Base-by-base conservation (phyloP, 92 coral and sea anemone species). In the Actinostola sp. region DNA sequence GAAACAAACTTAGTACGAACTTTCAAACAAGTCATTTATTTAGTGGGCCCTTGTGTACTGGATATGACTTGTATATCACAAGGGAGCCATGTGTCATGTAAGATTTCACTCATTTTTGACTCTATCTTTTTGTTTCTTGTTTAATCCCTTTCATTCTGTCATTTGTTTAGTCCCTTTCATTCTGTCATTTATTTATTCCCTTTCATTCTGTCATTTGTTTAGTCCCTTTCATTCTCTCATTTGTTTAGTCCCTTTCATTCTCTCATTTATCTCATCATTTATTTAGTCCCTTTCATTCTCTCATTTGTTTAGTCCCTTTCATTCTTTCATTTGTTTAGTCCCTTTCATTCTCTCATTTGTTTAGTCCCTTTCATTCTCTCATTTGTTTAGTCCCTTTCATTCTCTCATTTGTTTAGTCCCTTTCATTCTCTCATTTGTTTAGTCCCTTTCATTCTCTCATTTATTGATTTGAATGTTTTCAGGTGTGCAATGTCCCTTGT, bases 401-500 rank as follows among this genome's bases (percentile, higher is more conserved):
- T 9, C 54, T 13, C 28, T 66, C 14, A 3, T 61, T n/a, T 27
- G 21, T 61, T 61, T 28, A 14, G 6, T 63, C 10, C 20, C 38
- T 48, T 12, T 43, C 38, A 51, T 63, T 26, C 59, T n/a, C 10
- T 53, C 59, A 53, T 5, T n/a, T 53, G 17, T 10, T 53, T 49
- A n/a, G 69, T 63, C 20, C 14, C 25, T 23, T 55, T 7, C 62
- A 23, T 23, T 23, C 62, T 8, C 5, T 19, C 30, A 25, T 14
- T 48, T 48, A 48, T 44, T 57, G 45, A 7, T 16, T 52, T 72
- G 23, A 23, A 53, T 20, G 13, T 14, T 20, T 68, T 8, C 50
- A 95, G 99, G 99, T 95, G 99, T 86, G 83, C 99, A 33, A 95
- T 95, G 99, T 94, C 97, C 0, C 78, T 95, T 49, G 89, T 92